Evolutionary conservation across 2,888 invertebrate species (phyloP).

Genomic region (Geotrupes spiniger): DNA sequence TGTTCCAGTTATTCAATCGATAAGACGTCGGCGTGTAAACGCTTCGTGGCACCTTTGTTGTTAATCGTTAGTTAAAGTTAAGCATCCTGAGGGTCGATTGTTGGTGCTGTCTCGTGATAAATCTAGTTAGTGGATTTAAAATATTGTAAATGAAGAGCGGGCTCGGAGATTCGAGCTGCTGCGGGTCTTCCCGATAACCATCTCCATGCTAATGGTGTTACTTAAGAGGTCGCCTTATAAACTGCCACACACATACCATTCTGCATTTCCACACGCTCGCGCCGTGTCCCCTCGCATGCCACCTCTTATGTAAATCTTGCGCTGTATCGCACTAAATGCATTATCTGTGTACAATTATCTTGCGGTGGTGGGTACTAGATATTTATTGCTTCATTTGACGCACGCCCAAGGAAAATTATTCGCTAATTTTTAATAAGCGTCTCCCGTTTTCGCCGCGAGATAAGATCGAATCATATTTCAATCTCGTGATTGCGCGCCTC

Average conservation of each 20-base stretch:
- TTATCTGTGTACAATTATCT: constrained; percentile 25
- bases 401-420: constrained; percentile 10
- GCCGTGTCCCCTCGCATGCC: constrained; percentile 16
- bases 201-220: constrained; percentile 41
- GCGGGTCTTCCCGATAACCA: constrained; percentile 31
- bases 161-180: constrained; percentile 2
- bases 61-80: neutral
- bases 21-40: neutral
- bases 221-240: constrained; percentile 28
- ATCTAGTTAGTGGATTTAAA: constrained; percentile 8
- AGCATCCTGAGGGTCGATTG: constrained; percentile 1
- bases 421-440: neutral
- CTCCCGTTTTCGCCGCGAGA: too few relatives aligned
- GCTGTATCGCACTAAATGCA: constrained; percentile 23
- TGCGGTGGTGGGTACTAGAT: constrained; percentile 19
- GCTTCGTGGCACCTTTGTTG: constrained; percentile 2
- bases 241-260: constrained; percentile 20
- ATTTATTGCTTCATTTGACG: constrained; percentile 23
- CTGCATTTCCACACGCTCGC: constrained; percentile 20
- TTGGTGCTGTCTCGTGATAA: constrained; percentile 7
- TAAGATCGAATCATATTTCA: too few relatives aligned
- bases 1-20: neutral
- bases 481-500: too few relatives aligned
- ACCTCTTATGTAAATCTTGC: constrained; percentile 19
- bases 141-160: constrained; percentile 8